These are phyloP conservation scores for Drosophila suboccidentalis DNA, from an alignment of 2,888 invertebrate genomes.

Conservation along the genomic window DNA sequence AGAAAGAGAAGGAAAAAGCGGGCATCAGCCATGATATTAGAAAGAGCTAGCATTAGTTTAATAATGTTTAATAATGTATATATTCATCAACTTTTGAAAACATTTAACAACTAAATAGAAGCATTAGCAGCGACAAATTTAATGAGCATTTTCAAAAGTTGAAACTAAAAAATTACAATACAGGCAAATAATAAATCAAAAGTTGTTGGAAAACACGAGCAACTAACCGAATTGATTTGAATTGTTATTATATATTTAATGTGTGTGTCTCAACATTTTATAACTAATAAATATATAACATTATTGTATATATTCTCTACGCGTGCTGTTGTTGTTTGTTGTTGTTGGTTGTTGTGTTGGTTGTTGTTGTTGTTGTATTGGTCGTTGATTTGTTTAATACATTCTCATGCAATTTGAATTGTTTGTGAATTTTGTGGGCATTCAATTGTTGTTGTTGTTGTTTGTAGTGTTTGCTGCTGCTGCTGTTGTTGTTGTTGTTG, in stretches of 20 bases:
- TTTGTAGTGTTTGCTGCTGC: constrained; percentile 51
- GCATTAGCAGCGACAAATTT: constrained; percentile 3
- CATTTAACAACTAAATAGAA: background rate
- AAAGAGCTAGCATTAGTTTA: constrained; percentile 31
- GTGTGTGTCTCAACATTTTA: constrained; percentile 27
- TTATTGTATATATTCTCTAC: constrained; percentile 38
- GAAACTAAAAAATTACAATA: constrained; percentile 7
- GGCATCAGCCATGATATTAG: constrained; percentile 36
- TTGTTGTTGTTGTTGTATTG: constrained; percentile 43
- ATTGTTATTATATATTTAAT: constrained; percentile 16
- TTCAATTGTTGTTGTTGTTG: constrained; percentile 10
- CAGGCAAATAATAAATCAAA: background rate
- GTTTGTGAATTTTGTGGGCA: constrained; percentile 8
- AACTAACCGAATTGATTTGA: constrained; percentile 58
- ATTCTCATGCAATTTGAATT: constrained; percentile 4
- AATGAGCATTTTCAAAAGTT: constrained; percentile 20
- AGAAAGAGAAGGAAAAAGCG: constrained; percentile 28
- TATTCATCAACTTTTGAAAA: constrained; percentile 25
- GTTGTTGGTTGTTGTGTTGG: constrained; percentile 36
- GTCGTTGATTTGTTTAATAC: constrained; percentile 39
- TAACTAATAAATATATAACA: constrained; percentile 39
- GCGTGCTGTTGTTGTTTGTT: constrained; percentile 42
- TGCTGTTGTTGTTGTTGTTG: constrained; percentile 35
- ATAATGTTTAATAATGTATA: background rate
- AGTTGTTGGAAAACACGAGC: constrained; percentile 18